Percentiles rank a stretch among this genome's conserved stretches.
Conservation (phyloP, 2,888 invertebrate genomes). For the Dinocampus coccinellae region DNA sequence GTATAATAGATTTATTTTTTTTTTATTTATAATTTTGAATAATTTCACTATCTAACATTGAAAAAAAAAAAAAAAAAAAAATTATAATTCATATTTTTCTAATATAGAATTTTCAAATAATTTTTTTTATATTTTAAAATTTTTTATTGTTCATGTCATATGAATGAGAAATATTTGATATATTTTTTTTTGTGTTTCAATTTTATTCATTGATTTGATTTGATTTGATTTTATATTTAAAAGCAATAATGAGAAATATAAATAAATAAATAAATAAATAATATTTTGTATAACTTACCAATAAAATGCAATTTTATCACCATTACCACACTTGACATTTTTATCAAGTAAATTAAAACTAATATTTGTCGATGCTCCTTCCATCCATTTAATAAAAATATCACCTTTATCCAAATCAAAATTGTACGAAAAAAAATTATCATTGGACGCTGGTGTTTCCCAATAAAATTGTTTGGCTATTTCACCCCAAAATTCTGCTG, state of each 20-base stretch:
- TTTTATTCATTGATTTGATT: too few relatives aligned
- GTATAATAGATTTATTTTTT: too few relatives aligned
- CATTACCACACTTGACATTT: constrained; percentile 88
- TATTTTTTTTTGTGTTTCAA: too few relatives aligned
- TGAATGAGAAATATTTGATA: too few relatives aligned
- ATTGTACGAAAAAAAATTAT: constrained; percentile 89
- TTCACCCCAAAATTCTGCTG: constrained; percentile 93
- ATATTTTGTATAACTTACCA: constrained; percentile 78
- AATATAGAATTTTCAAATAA: too few relatives aligned
- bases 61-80: too few relatives aligned
- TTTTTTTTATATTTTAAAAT: too few relatives aligned
- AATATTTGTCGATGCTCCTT: constrained; percentile 94
- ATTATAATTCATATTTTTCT: too few relatives aligned
- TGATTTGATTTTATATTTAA: background rate
- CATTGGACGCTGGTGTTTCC: constrained; percentile 82
- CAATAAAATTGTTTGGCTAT: constrained; percentile 95
- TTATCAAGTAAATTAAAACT: constrained; percentile 96
- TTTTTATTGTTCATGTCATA: too few relatives aligned
- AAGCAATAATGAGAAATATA: background rate
- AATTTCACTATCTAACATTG: too few relatives aligned
- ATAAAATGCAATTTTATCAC: constrained; percentile 92
- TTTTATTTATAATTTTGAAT: too few relatives aligned
- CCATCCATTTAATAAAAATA: constrained; percentile 94
- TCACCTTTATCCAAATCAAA: constrained; percentile 91
- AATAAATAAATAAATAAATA: background rate